Base-by-base conservation (phyloP, 2,888 invertebrate species). In the Tillus elongatus region DNA sequence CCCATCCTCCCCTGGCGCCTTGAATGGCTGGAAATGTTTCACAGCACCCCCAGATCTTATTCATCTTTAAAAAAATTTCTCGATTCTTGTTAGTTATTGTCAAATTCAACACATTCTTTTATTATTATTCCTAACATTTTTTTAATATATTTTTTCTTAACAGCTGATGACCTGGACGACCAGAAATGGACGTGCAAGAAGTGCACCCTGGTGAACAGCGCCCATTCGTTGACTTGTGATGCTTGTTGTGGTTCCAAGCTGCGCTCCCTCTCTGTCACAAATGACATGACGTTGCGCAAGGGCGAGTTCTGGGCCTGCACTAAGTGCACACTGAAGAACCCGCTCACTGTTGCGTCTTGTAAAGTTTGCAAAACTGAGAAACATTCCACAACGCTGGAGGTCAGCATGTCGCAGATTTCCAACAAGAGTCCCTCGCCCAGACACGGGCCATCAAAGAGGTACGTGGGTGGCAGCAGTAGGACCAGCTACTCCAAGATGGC, bases 221-320 rank as follows among this genome's bases (percentile, higher is more conserved):
- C 73, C 0, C 67, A 73, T 13, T 75, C 79, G 0, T 70, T 75
- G 41, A 79, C 80, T 0, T 93, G 93, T 61, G 82, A 83, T 8
- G 89, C 87, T 0, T 93, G 93, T 61, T 86, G 86, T 27, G 86
- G 86, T n/a, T 82, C 86, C 0, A 80, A 82, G 50, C 69, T 87
- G 4, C 76, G 78, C 44, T 81, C 82, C 46, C 71, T 81, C 33
- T 71, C 74, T 2, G 65, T 72, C 36, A 68, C 72, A 15, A 74
- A 76, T 47, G 82, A 82, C 50, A 74, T 77, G 67, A 82, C 82
- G 1, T 60, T 82, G 47, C 70, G 79, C 13, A 79, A 75, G 53
- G 80, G 80, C 9, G 79, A 82, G 57, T 80, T 79, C 54, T 85
- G 85, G 85, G 77, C 82, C 0, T 91, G 91, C 59, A 70, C 73